phyloP scores from a whole-genome alignment of 2,113 vertebrate genomes.

The Phalacrocorax pelagicus region DNA sequence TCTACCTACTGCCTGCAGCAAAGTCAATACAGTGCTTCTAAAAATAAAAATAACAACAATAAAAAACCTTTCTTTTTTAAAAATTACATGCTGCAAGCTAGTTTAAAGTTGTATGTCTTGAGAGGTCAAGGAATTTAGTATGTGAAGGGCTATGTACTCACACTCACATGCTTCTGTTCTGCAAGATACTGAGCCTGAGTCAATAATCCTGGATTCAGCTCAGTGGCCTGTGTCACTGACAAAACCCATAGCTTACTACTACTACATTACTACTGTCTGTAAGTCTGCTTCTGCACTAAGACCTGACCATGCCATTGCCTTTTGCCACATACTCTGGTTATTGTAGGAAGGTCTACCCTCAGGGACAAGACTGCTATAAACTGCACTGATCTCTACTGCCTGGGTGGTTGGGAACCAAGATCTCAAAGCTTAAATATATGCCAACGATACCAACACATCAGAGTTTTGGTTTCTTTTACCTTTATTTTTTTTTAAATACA shows the following conservation, averaged over 20 bases:
- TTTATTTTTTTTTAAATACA: background rate
- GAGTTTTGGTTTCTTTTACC: background rate
- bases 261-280: background rate
- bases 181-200: background rate
- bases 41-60: background rate
- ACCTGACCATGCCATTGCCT: background rate
- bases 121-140: background rate
- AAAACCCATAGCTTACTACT: background rate
- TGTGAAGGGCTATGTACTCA: background rate
- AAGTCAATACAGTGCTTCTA: background rate
- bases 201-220: background rate
- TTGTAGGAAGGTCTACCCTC: background rate
- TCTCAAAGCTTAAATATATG: background rate
- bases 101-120: background rate
- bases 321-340: background rate
- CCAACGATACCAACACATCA: background rate
- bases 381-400: accelerated
- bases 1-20: conserved; percentile 10
- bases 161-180: background rate
- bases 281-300: background rate
- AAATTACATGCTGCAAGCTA: background rate
- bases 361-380: background rate
- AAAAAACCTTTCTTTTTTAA: background rate
- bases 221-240: background rate
- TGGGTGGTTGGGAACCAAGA: background rate